Evolutionary conservation across 2,888 invertebrate genomes (phyloP).

Genomic region (Carabus problematicus): DNA sequence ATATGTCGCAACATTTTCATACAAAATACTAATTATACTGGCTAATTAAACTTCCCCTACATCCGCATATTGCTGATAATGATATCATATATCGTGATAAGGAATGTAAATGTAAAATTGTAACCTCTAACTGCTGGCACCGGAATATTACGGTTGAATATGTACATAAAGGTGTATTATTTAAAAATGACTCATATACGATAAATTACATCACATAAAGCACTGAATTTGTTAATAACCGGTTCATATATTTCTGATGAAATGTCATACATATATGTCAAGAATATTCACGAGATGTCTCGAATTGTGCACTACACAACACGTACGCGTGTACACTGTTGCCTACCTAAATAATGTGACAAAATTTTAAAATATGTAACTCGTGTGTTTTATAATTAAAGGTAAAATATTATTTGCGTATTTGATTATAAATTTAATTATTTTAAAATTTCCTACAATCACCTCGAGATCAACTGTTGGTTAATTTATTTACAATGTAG

Average conservation of each 20-base stretch:
- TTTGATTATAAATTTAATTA: too few species aligned
- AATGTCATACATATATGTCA: conserved; percentile 1
- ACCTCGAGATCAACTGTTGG: too few species aligned
- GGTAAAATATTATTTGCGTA: too few species aligned
- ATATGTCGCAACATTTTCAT: conserved; percentile 30
- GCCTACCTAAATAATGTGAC: background rate
- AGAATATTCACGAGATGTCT: background rate
- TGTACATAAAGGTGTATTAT: background rate
- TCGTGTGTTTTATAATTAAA: too few species aligned
- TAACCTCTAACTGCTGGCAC: conserved; percentile 20
- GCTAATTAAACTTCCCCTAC: conserved; percentile 27
- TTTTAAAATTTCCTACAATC: too few species aligned
- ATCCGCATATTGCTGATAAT: conserved; percentile 40
- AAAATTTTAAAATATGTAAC: too few species aligned
- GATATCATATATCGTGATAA: conserved; percentile 25
- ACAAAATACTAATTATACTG: background rate
- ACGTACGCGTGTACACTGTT: background rate
- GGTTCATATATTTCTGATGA: background rate
- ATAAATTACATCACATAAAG: too few species aligned
- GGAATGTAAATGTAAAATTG: background rate
- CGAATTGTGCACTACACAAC: background rate
- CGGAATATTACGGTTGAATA: background rate
- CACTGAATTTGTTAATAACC: too few species aligned
- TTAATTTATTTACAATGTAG: too few species aligned
- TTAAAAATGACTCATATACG: too few species aligned